Percentiles rank a stretch among this genome's conserved stretches.
Evolutionary conservation across 2,797 vertebrate genomes (phyloP).

Genomic region (Morelia viridis): DNA sequence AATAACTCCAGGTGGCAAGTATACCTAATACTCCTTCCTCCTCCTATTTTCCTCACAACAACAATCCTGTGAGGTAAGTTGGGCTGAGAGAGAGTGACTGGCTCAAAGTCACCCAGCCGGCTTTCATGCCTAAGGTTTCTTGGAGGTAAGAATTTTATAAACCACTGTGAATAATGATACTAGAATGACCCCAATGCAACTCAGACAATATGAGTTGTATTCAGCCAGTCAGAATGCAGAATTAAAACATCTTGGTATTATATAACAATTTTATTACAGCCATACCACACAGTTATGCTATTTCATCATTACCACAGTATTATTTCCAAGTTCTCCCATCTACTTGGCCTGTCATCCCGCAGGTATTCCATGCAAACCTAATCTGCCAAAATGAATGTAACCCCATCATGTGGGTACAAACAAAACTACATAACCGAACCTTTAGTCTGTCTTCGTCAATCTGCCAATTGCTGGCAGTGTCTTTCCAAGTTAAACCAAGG

Average conservation of each 20-base stretch:
- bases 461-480: neutral
- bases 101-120: too few relatives aligned
- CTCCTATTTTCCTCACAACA: too few relatives aligned
- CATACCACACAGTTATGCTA: neutral
- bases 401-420: neutral
- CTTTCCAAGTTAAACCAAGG: neutral
- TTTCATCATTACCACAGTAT: neutral
- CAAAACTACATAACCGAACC: neutral
- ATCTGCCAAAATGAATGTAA: neutral
- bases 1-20: too few relatives aligned
- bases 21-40: too few relatives aligned
- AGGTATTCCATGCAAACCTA: neutral
- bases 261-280: neutral
- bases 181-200: neutral
- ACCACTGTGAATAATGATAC: neutral
- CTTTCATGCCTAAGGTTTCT: neutral
- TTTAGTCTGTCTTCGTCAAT: neutral
- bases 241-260: neutral
- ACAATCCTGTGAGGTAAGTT: too few relatives aligned
- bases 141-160: neutral
- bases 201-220: neutral
- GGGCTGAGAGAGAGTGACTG: too few relatives aligned
- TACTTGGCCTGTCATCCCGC: neutral
- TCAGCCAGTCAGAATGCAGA: neutral
- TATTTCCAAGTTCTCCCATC: neutral